phyloP scores from a whole-genome alignment of 2,797 vertebrate genomes.

The Sphaeramia orbicularis region DNA sequence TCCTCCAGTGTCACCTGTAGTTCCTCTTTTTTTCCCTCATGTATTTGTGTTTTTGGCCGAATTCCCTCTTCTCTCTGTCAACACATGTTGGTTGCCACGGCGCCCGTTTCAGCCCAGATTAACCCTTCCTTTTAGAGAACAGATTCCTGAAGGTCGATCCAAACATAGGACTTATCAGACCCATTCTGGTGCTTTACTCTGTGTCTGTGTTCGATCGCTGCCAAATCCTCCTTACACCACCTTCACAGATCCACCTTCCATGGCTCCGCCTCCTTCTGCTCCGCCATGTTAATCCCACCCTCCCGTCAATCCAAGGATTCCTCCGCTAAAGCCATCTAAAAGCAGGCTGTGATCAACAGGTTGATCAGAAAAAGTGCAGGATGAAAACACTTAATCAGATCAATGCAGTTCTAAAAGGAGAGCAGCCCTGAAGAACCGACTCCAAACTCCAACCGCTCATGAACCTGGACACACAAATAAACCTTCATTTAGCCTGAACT shows the following conservation, averaged over 20 bases:
- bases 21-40: no score
- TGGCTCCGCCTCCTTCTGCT: slow-evolving; percentile 10
- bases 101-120: slow-evolving; percentile 26
- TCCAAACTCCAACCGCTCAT: not conserved
- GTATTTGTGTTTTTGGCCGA: not conserved
- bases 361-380: slow-evolving; percentile 22
- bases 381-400: slow-evolving; percentile 61
- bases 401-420: slow-evolving; percentile 52
- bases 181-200: slow-evolving; percentile 41
- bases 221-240: slow-evolving; percentile 69
- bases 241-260: not conserved
- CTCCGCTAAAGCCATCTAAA: slow-evolving; percentile 32
- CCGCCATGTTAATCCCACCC: slow-evolving; percentile 42
- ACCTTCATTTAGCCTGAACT: not conserved
- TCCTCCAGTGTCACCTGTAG: no score
- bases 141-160: slow-evolving; percentile 8
- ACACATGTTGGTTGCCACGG: not conserved
- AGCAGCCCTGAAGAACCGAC: slow-evolving; percentile 6
- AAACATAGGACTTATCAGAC: slow-evolving; percentile 34
- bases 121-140: slow-evolving; percentile 28
- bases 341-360: slow-evolving; percentile 22
- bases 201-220: slow-evolving; percentile 20
- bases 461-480: not conserved
- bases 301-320: slow-evolving; percentile 44
- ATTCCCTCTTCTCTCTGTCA: not conserved